Evolutionary conservation across 2,888 invertebrate species (phyloP).

Genomic region (Nomada ruficornis): DNA sequence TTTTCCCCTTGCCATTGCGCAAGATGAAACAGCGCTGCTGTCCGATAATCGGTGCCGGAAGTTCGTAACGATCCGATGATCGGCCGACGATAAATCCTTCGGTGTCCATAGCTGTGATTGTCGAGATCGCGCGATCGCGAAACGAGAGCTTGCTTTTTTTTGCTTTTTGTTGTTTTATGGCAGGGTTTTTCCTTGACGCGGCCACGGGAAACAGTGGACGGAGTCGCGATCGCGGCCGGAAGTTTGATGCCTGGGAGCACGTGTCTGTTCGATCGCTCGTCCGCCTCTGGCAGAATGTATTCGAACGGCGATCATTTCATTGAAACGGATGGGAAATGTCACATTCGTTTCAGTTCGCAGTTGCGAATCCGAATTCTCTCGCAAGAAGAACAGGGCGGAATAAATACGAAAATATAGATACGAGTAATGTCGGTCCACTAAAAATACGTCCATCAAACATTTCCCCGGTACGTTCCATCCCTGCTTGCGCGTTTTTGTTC

Average conservation of each 20-base stretch:
- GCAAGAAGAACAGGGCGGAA: too few species aligned
- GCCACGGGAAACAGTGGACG: background rate
- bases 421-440: too few species aligned
- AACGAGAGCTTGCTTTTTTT: background rate
- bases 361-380: too few species aligned
- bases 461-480: background rate
- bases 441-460: too few species aligned
- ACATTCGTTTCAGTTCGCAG: too few species aligned
- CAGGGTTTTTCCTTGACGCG: background rate
- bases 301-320: too few species aligned
- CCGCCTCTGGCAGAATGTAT: too few species aligned
- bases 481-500: background rate
- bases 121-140: slow-evolving; percentile 8
- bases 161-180: background rate
- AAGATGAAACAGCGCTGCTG: background rate
- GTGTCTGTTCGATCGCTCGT: too few species aligned
- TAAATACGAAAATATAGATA: too few species aligned
- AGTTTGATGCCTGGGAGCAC: background rate
- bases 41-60: slow-evolving; percentile 46
- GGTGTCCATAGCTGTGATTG: slow-evolving; percentile 14
- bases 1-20: slow-evolving; percentile 8
- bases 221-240: slow-evolving; percentile 12
- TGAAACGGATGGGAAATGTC: too few species aligned
- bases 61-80: slow-evolving; percentile 31
- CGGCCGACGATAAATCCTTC: slow-evolving; percentile 31